A percentile compares a stretch with the other conserved stretches of the same genome.
These are phyloP conservation scores for Dicerorhinus sumatrensis DNA, from an alignment of 2,113 vertebrate species.

Conservation along the genomic window DNA sequence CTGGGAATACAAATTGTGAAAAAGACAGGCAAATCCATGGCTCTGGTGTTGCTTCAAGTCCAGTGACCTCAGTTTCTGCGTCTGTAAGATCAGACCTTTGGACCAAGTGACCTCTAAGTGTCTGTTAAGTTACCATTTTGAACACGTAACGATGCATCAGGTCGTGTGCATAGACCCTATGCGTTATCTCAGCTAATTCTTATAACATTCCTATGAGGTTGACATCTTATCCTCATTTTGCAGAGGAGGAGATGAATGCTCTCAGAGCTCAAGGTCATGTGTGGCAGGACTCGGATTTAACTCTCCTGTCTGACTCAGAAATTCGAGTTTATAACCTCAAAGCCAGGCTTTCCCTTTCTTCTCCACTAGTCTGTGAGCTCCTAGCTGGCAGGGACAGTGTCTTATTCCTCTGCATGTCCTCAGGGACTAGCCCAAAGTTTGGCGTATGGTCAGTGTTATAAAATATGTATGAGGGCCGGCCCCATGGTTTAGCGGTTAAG, in stretches of 20 bases:
- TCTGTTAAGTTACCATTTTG: background rate
- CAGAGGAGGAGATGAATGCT: background rate
- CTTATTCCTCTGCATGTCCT: background rate
- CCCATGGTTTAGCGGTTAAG: too few species aligned
- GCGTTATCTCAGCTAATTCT: constrained; percentile 13
- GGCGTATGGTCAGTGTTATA: background rate
- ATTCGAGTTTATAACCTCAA: background rate
- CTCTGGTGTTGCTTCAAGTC: background rate
- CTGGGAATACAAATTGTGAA: background rate
- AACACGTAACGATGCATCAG: background rate
- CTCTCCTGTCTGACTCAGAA: background rate
- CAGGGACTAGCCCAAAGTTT: background rate
- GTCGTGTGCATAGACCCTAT: background rate
- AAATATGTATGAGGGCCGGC: background rate
- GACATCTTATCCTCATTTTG: background rate
- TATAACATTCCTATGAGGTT: background rate
- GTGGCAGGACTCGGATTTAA: background rate
- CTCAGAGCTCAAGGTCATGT: background rate
- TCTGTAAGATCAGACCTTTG: background rate
- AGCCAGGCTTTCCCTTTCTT: background rate
- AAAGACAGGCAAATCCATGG: background rate
- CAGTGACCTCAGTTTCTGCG: background rate
- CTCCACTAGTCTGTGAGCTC: background rate
- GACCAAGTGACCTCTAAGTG: background rate
- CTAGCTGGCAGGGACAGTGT: background rate